Evolutionary conservation across 2,113 vertebrate species (phyloP).

Genomic region (Dromas ardeola): DNA sequence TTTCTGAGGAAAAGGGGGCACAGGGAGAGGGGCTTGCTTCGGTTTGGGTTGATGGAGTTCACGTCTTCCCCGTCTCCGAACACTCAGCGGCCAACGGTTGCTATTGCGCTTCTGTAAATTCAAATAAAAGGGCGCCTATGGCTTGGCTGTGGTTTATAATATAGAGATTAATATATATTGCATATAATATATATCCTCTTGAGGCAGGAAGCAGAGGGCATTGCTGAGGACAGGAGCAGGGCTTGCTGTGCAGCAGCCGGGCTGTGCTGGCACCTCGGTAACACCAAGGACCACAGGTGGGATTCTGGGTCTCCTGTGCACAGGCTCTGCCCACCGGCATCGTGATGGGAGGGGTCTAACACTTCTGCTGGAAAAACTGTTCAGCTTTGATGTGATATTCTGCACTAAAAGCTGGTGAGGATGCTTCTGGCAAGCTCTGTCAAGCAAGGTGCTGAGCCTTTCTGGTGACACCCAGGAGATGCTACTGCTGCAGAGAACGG

Average conservation of each 20-base stretch:
- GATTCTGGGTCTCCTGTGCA: not conserved
- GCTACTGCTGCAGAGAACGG: fast-evolving
- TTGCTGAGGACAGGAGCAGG: not conserved
- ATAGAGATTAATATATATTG: not conserved
- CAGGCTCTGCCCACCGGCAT: not conserved
- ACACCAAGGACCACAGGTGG: fast-evolving
- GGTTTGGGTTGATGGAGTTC: not conserved
- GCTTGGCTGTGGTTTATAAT: not conserved
- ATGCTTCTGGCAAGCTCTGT: not conserved
- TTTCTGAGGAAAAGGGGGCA: not conserved
- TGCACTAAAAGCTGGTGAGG: not conserved
- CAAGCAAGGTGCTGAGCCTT: not conserved
- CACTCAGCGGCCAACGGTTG: fast-evolving
- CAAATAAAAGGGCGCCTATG: not conserved
- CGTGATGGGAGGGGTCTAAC: too few species aligned
- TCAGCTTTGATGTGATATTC: not conserved
- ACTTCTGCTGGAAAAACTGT: not conserved
- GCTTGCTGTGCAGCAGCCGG: not conserved
- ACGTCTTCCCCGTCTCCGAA: not conserved
- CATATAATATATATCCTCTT: not conserved
- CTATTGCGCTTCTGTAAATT: not conserved
- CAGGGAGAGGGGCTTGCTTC: not conserved
- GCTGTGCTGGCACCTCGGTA: not conserved
- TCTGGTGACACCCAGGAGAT: not conserved
- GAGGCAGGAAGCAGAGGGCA: not conserved